phyloP scores from a whole-genome alignment of 2,888 invertebrate genomes.

The Heliconius hortense region DNA sequence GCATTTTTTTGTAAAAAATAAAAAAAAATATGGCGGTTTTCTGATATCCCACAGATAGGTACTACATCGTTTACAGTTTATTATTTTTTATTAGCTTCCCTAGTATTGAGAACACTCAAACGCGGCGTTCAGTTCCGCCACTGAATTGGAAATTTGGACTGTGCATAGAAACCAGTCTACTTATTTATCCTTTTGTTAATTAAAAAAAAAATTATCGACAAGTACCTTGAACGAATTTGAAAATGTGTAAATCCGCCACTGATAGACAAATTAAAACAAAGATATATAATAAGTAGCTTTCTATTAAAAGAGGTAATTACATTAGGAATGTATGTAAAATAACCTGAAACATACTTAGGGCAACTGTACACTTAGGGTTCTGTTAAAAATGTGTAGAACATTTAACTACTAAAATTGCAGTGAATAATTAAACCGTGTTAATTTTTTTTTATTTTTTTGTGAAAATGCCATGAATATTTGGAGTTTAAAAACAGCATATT shows the following conservation, averaged over 20 bases:
- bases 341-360: not conserved
- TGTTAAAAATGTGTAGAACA: too few relatives aligned
- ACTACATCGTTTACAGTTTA: not conserved
- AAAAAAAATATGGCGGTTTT: not conserved
- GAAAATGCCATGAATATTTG: not conserved
- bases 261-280: not conserved
- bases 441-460: too few relatives aligned
- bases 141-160: too few relatives aligned
- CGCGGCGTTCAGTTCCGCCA: not conserved
- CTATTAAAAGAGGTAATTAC: conserved; percentile 10
- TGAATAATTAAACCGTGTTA: not conserved
- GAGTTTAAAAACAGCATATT: not conserved
- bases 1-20: too few relatives aligned
- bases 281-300: not conserved
- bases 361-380: not conserved
- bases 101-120: not conserved
- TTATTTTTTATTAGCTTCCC: not conserved
- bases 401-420: not conserved
- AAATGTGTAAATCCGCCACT: not conserved
- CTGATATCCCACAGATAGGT: not conserved
- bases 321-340: conserved; percentile 14
- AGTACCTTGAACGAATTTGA: not conserved
- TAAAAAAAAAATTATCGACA: not conserved
- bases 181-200: not conserved
- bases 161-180: too few relatives aligned